Percentiles rank a stretch among this genome's conserved stretches.
phyloP scores from a whole-genome alignment of 2,113 vertebrate species.

The Caranx ignobilis region DNA sequence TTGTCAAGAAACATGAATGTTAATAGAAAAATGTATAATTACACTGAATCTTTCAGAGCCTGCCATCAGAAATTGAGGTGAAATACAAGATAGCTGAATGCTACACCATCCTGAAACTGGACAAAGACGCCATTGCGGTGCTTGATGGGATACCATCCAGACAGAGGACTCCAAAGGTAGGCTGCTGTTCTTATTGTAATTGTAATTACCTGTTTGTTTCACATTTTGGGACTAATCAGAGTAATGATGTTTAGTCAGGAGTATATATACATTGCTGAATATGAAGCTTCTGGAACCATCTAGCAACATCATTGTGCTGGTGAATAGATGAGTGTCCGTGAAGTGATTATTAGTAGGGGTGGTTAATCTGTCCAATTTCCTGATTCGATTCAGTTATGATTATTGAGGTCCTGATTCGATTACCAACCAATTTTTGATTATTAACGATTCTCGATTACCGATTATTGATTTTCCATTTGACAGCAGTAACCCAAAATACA shows the following conservation, averaged over 20 bases:
- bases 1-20: too few relatives aligned
- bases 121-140: conserved; percentile 97
- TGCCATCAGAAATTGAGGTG: conserved; percentile 98
- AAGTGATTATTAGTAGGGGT: too few relatives aligned
- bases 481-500: too few relatives aligned
- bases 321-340: neutral
- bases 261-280: too few relatives aligned
- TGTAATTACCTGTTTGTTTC: neutral
- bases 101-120: conserved; percentile 96
- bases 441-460: too few relatives aligned
- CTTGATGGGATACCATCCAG: conserved; percentile 97
- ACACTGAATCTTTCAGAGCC: conserved; percentile 83
- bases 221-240: neutral
- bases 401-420: too few relatives aligned
- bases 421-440: too few relatives aligned
- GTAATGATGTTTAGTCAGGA: neutral
- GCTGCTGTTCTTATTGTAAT: neutral
- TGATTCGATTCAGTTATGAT: too few relatives aligned
- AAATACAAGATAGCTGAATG: conserved; percentile 99
- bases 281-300: too few relatives aligned
- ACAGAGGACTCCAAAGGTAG: conserved; percentile 97
- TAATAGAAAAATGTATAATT: neutral
- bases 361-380: too few relatives aligned
- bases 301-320: too few relatives aligned
- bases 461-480: too few relatives aligned